Evolutionary conservation across 2,888 invertebrate species (phyloP).

Genomic region (Pteria penguin): DNA sequence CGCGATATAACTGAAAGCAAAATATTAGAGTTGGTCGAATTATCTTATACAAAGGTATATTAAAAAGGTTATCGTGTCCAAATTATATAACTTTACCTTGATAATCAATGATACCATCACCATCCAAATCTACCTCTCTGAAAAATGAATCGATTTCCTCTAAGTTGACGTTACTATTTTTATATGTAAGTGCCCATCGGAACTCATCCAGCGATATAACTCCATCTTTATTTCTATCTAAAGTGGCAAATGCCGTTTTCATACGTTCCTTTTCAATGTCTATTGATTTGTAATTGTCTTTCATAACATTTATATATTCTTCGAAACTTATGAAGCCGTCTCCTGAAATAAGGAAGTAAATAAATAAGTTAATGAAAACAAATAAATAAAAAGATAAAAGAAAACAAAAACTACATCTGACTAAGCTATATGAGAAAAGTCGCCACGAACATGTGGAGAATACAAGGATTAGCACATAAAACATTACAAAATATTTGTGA

Average conservation of each 20-base stretch:
- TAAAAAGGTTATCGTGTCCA: no score
- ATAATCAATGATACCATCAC: constrained; percentile 25
- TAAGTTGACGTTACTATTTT: background rate
- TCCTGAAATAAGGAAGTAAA: constrained; percentile 10
- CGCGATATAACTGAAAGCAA: no score
- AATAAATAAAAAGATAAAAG: no score
- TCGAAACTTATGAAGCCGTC: constrained; percentile 26
- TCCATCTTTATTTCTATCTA: constrained; percentile 29
- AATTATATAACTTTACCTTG: constrained; percentile 12
- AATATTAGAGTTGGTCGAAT: no score
- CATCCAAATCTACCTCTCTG: constrained; percentile 1
- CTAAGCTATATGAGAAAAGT: no score
- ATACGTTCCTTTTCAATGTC: constrained; percentile 29
- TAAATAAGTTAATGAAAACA: no score
- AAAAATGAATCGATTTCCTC: constrained; percentile 17
- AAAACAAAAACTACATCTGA: no score
- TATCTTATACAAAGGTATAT: no score
- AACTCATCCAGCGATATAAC: constrained; percentile 26
- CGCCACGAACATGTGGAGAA: no score
- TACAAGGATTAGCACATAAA: no score
- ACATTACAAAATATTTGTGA: no score
- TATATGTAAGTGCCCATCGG: constrained; percentile 15
- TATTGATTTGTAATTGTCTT: constrained; percentile 15
- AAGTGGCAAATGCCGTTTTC: constrained; percentile 13
- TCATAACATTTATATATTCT: constrained; percentile 31